A percentile compares a stretch with the other conserved stretches of the same genome.
phyloP scores from a whole-genome alignment of 1,140 invertebrate species.

The Meteorus sp. region DNA sequence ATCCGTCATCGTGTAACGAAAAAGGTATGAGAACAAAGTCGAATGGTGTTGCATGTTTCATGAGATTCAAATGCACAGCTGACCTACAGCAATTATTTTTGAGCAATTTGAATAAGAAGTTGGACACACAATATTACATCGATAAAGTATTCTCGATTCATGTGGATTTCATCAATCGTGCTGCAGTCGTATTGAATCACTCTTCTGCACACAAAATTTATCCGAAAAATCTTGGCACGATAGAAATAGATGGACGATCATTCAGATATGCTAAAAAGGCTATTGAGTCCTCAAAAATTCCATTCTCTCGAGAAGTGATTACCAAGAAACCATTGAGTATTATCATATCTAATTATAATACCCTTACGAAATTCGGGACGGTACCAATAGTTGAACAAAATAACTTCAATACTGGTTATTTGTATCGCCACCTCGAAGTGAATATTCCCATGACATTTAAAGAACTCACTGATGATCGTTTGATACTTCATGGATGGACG shows the following conservation, averaged over 20 bases:
- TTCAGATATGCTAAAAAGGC: slow-evolving; percentile 7
- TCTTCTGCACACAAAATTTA: slow-evolving; percentile 29
- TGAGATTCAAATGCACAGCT: slow-evolving; percentile 37
- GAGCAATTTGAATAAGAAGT: slow-evolving; percentile 33
- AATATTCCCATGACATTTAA: slow-evolving; percentile 46
- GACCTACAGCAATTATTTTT: slow-evolving; percentile 36
- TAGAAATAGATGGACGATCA: slow-evolving; percentile 34
- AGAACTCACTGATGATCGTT: slow-evolving; percentile 29
- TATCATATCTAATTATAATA: slow-evolving; percentile 44
- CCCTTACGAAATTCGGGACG: slow-evolving; percentile 37
- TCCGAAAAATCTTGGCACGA: slow-evolving; percentile 28
- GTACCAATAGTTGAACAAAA: slow-evolving; percentile 36
- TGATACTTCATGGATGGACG: slow-evolving; percentile 46
- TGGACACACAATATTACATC: slow-evolving; percentile 43
- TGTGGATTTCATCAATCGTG: slow-evolving; percentile 26
- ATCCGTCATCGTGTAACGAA: slow-evolving; percentile 35
- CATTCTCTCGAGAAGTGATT: slow-evolving; percentile 11
- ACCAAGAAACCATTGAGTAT: slow-evolving; percentile 38
- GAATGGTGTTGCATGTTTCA: slow-evolving; percentile 36
- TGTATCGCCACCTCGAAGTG: slow-evolving; percentile 40
- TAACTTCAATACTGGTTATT: slow-evolving; percentile 39
- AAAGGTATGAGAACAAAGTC: slow-evolving; percentile 24
- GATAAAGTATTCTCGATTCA: slow-evolving; percentile 36
- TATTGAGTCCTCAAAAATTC: slow-evolving; percentile 21
- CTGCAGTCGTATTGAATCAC: background rate